phyloP scores from a whole-genome alignment of 2,888 invertebrate genomes.

The Parnassius glacialis region DNA sequence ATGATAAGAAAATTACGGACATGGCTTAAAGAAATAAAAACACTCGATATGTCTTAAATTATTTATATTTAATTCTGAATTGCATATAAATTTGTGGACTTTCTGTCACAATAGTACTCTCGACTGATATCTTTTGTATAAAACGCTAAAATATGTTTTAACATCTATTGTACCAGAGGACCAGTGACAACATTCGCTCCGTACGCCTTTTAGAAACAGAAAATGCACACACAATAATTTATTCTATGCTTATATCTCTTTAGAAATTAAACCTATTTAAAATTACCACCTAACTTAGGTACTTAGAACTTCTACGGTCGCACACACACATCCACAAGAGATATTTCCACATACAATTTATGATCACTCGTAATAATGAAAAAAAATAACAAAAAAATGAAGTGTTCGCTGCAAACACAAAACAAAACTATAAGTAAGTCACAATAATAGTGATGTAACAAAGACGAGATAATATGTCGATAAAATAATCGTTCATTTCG shows the following conservation, averaged over 20 bases:
- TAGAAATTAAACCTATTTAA: constrained; percentile 69
- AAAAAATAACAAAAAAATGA: constrained; percentile 42
- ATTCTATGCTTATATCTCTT: constrained; percentile 68
- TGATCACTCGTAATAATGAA: constrained; percentile 42
- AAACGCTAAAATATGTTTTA: constrained; percentile 75
- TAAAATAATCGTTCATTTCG: constrained; percentile 7
- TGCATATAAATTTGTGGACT: constrained; percentile 81
- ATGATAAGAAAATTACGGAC: no score
- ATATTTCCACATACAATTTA: constrained; percentile 46
- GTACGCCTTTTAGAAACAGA: constrained; percentile 64
- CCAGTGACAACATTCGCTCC: constrained; percentile 55
- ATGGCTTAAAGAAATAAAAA: constrained; percentile 42
- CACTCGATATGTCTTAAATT: constrained; percentile 63
- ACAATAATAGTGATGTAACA: constrained; percentile 45
- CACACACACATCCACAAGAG: constrained; percentile 55
- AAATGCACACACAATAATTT: constrained; percentile 79
- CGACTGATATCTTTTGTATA: constrained; percentile 75
- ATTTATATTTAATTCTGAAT: constrained; percentile 77
- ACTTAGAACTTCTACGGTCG: constrained; percentile 61
- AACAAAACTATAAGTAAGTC: constrained; percentile 39
- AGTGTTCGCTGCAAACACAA: constrained; percentile 38
- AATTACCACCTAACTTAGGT: constrained; percentile 71
- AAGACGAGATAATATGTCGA: constrained; percentile 4
- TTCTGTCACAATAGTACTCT: constrained; percentile 79
- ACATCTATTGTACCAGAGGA: constrained; percentile 69